Evolutionary conservation across 2,888 invertebrate species (phyloP).

Genomic region (Stenichneumon culpator): DNA sequence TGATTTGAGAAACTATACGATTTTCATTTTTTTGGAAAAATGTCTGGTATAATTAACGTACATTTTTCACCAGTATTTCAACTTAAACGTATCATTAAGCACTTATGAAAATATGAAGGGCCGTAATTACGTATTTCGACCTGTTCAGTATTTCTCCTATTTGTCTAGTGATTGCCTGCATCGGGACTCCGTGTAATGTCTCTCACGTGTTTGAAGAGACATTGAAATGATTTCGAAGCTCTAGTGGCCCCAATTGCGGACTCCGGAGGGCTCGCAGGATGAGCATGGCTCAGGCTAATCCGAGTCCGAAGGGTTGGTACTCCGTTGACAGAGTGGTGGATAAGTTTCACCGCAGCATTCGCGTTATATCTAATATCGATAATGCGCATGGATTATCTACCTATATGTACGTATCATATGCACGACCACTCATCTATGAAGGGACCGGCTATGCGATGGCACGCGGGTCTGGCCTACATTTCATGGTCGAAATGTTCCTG

Average conservation of each 20-base stretch:
- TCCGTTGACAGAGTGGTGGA: constrained; percentile 34
- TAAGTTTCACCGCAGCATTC: constrained; percentile 12
- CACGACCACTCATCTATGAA: constrained; percentile 5
- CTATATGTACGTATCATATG: constrained; percentile 26
- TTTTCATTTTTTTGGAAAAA: not conserved
- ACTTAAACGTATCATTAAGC: not conserved
- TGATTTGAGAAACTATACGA: too few species aligned
- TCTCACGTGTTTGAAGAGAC: constrained; percentile 6
- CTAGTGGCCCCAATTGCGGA: not conserved
- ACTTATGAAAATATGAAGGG: not conserved
- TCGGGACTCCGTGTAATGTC: not conserved
- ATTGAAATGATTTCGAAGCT: not conserved
- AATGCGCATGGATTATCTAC: constrained; percentile 1
- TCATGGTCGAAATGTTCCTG: constrained; percentile 22
- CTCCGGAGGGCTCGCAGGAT: not conserved
- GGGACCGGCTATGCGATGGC: not conserved
- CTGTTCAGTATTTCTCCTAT: not conserved
- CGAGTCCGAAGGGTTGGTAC: constrained; percentile 8
- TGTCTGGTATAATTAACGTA: not conserved
- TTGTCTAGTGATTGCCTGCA: not conserved
- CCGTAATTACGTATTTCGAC: not conserved
- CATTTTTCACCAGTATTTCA: not conserved
- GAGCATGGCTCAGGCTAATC: constrained; percentile 17
- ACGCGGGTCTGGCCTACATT: constrained; percentile 5
- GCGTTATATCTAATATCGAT: constrained; percentile 23